Conservation (phyloP, 1,140 invertebrate species). For the Drosophila mauritiana region DNA sequence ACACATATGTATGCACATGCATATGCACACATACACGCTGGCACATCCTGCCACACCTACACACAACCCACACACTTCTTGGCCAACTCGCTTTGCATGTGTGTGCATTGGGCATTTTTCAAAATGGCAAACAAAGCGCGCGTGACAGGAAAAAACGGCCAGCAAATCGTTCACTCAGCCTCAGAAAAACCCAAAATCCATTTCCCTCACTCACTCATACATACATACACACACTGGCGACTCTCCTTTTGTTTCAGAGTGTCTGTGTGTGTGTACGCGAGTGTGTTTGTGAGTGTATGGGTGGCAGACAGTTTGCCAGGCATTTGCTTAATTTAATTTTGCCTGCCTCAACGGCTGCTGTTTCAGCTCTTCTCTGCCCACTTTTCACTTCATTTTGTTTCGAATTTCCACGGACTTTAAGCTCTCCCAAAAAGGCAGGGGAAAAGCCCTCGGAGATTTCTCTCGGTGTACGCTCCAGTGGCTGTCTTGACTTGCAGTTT, state of each 20-base stretch:
- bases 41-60: background rate
- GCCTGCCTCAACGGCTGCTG: constrained; percentile 34
- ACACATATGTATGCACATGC: background rate
- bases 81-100: background rate
- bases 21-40: background rate
- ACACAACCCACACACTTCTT: constrained; percentile 4
- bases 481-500: constrained; percentile 25
- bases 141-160: constrained; percentile 58
- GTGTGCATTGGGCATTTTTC: constrained; percentile 57
- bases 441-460: constrained; percentile 3
- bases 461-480: constrained; percentile 1
- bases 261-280: background rate
- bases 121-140: constrained; percentile 62
- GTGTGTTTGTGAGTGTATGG: constrained; percentile 4
- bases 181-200: constrained; percentile 51
- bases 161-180: constrained; percentile 55
- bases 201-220: constrained; percentile 19
- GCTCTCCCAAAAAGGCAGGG: too few relatives aligned
- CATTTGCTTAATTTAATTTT: constrained; percentile 65
- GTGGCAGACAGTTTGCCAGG: constrained; percentile 42
- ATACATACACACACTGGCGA: background rate
- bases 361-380: background rate
- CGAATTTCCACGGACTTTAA: background rate
- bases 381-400: background rate
- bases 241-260: constrained; percentile 33